Evolutionary conservation across 1,140 invertebrate genomes (phyloP).

Genomic region (Solenopsis invicta): DNA sequence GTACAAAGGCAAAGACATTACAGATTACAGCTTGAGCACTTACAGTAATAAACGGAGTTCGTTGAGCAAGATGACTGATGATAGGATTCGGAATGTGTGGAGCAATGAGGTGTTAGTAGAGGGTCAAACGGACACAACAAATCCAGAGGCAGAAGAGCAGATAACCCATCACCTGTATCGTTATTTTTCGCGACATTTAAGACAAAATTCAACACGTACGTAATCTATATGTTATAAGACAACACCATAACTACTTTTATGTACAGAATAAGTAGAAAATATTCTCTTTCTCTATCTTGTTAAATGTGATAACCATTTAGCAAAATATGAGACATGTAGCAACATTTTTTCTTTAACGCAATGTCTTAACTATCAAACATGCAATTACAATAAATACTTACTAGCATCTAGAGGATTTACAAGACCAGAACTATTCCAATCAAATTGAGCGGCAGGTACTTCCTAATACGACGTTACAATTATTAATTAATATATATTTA

Average conservation of each 20-base stretch:
- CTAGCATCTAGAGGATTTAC: conserved; percentile 89
- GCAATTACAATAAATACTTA: conserved; percentile 85
- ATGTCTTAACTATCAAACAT: conserved; percentile 15
- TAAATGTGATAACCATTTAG: not conserved
- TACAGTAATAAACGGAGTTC: conserved; percentile 86
- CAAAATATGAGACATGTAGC: not conserved
- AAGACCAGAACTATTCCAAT: conserved; percentile 90
- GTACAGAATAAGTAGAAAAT: not conserved
- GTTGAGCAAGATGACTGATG: conserved; percentile 85
- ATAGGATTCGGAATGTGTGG: conserved; percentile 86
- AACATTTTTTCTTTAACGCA: not conserved
- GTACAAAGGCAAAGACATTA: conserved; percentile 60
- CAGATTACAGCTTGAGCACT: conserved; percentile 79
- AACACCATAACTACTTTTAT: not conserved
- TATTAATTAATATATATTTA: conserved; percentile 55
- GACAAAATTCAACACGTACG: conserved; percentile 6
- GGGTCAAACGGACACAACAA: conserved; percentile 86
- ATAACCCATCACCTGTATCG: conserved; percentile 84
- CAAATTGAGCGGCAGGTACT: conserved; percentile 89
- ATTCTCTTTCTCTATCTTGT: conserved; percentile 10
- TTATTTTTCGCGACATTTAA: conserved; percentile 65
- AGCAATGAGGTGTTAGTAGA: conserved; percentile 85
- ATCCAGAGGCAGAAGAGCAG: conserved; percentile 86
- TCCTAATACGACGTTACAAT: conserved; percentile 80
- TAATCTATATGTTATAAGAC: conserved; percentile 11